A percentile compares a stretch with the other conserved stretches of the same genome.
phyloP scores from a whole-genome alignment of 2,797 vertebrate species.

The Pipistrellus pipistrellus region DNA sequence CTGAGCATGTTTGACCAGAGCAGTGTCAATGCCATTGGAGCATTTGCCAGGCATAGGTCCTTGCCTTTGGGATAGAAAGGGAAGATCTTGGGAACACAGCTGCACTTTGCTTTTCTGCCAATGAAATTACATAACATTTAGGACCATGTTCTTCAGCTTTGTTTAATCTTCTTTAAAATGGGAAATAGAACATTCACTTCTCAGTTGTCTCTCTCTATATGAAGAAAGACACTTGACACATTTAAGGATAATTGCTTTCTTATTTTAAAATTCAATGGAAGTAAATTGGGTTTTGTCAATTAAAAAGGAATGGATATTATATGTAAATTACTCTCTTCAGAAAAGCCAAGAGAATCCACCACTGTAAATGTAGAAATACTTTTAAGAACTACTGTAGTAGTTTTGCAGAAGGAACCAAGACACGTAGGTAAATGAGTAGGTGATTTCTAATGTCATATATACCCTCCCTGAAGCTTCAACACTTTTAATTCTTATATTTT shows the following conservation, averaged over 20 bases:
- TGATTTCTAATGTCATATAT: background rate
- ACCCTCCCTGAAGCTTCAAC: background rate
- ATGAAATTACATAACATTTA: background rate
- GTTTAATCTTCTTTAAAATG: constrained; percentile 14
- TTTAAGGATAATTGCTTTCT: constrained; percentile 40
- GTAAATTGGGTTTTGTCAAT: constrained; percentile 8
- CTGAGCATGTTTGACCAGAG: background rate
- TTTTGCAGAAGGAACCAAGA: background rate
- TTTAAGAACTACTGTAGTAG: background rate
- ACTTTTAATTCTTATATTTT: background rate
- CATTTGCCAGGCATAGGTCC: background rate
- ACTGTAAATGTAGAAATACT: background rate
- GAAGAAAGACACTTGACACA: background rate
- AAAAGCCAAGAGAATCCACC: background rate
- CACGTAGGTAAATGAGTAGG: background rate
- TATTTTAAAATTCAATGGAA: constrained; percentile 42
- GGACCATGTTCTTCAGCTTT: background rate
- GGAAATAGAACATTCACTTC: background rate
- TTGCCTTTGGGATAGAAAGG: background rate
- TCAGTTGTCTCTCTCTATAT: background rate
- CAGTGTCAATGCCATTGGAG: background rate
- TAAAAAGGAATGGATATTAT: background rate
- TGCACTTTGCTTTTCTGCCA: background rate
- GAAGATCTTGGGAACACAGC: background rate
- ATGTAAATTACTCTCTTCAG: constrained; percentile 10